Evolutionary conservation across 2,888 invertebrate genomes (phyloP).

Genomic region (Ramazzottius varieornatus): DNA sequence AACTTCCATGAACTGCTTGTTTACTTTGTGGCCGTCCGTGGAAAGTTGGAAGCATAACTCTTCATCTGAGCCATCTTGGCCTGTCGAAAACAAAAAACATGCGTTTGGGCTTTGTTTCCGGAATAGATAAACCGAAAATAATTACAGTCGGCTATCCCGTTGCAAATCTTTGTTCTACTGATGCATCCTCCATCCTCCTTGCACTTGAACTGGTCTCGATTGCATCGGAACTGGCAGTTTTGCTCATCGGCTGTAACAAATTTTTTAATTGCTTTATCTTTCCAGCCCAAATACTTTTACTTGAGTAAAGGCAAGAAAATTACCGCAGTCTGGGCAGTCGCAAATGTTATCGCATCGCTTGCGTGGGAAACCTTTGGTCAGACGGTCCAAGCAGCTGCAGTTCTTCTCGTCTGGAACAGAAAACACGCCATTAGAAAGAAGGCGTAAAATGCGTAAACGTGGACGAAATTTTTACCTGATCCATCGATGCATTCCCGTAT

Average conservation of each 20-base stretch:
- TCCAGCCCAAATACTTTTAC: too few relatives aligned
- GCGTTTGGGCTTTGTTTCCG: too few relatives aligned
- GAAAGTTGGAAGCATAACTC: not conserved
- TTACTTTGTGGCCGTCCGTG: not conserved
- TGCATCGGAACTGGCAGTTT: not conserved
- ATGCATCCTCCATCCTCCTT: not conserved
- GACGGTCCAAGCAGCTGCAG: not conserved
- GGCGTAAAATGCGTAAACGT: too few relatives aligned
- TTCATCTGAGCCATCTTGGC: not conserved
- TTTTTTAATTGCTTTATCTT: too few relatives aligned
- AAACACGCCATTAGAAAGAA: too few relatives aligned
- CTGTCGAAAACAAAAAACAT: too few relatives aligned
- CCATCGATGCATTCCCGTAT: constrained; percentile 1
- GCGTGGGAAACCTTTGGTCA: not conserved
- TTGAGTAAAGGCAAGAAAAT: too few relatives aligned
- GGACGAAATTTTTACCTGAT: not conserved
- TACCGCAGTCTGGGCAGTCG: not conserved
- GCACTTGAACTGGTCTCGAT: not conserved
- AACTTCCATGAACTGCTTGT: not conserved
- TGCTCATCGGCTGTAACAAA: too few relatives aligned
- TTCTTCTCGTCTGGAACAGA: not conserved
- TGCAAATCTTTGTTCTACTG: not conserved
- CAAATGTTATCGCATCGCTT: not conserved
- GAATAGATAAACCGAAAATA: too few relatives aligned
- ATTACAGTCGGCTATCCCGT: not conserved